These are phyloP conservation scores for Trachymyrmex cornetzi DNA, from an alignment of 1,140 invertebrate genomes.

Conservation along the genomic window DNA sequence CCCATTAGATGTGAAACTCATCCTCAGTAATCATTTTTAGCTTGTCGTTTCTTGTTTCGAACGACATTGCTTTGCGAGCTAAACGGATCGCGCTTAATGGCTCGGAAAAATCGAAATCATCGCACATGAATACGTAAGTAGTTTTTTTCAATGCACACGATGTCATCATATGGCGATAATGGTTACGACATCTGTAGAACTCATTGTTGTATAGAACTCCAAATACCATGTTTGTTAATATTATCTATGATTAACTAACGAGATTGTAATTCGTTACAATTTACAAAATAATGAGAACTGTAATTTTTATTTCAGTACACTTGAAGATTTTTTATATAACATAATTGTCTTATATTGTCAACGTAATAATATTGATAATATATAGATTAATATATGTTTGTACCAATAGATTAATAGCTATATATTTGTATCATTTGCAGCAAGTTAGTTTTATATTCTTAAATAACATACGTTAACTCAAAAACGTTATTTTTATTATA, in stretches of 20 bases:
- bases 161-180: slow-evolving; percentile 77
- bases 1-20: slow-evolving; percentile 72
- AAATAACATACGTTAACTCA: no score
- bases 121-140: slow-evolving; percentile 85
- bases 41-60: slow-evolving; percentile 82
- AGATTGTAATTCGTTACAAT: background rate
- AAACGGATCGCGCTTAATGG: slow-evolving; percentile 82
- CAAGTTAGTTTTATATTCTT: no score
- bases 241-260: background rate
- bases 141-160: slow-evolving; percentile 78
- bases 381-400: no score
- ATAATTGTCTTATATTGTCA: background rate
- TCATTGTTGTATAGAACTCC: slow-evolving; percentile 5
- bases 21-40: slow-evolving; percentile 83
- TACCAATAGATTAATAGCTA: no score
- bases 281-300: background rate
- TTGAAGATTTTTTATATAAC: background rate
- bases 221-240: background rate
- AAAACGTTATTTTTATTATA: no score
- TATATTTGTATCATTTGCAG: no score
- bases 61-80: slow-evolving; percentile 82
- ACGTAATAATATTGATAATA: background rate
- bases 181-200: slow-evolving; percentile 33
- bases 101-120: slow-evolving; percentile 85
- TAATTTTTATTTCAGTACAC: background rate